Evolutionary conservation across 2,113 vertebrate genomes (phyloP).

Genomic region (Gnathonemus longibarbis): DNA sequence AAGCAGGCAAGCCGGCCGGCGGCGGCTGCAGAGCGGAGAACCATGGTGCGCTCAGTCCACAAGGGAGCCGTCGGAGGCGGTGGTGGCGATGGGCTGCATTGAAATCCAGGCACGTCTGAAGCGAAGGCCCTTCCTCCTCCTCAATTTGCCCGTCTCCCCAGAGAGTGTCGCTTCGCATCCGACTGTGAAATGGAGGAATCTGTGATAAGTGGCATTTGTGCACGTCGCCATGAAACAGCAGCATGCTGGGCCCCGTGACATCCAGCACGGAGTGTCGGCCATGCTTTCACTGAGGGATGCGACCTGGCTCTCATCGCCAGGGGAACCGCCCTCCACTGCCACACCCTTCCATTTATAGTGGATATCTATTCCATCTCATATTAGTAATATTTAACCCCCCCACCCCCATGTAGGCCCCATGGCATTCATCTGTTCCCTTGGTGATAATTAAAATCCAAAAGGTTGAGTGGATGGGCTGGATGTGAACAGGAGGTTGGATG

Average conservation of each 20-base stretch:
- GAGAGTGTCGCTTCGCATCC: conserved; percentile 15
- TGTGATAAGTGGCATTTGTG: conserved; percentile 14
- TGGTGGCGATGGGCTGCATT: neutral
- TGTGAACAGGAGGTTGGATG: neutral
- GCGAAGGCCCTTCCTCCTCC: neutral
- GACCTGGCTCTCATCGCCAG: neutral
- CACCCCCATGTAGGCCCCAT: neutral
- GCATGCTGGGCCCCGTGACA: neutral
- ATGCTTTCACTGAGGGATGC: neutral
- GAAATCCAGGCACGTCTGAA: neutral
- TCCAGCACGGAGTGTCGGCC: neutral
- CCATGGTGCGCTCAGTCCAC: neutral
- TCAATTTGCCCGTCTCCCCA: conserved; percentile 5
- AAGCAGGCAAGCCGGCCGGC: neutral
- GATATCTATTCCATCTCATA: conserved; percentile 5
- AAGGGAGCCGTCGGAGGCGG: neutral
- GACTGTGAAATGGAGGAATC: conserved; percentile 13
- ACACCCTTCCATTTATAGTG: neutral
- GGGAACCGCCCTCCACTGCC: neutral
- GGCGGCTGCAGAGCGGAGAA: neutral
- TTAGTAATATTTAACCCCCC: conserved; percentile 19
- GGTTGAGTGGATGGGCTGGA: neutral
- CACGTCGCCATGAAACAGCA: neutral
- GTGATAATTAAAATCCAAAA: conserved; percentile 8
- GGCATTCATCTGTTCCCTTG: neutral